phyloP scores from a whole-genome alignment of 1,140 invertebrate species.

The Hyposmocoma kahamanoa region DNA sequence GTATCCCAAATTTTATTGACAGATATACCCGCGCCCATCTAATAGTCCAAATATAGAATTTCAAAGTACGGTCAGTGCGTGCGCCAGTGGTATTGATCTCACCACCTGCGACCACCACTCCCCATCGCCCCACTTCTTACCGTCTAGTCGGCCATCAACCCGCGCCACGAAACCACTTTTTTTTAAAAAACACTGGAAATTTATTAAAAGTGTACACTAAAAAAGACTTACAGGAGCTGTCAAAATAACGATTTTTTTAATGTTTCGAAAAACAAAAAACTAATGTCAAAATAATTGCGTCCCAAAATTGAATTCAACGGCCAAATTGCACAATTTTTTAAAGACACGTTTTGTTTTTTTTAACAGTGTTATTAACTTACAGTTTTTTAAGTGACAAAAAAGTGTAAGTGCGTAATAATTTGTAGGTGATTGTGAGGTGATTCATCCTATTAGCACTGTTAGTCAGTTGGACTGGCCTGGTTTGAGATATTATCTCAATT shows the following conservation, averaged over 20 bases:
- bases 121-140: slow-evolving; percentile 37
- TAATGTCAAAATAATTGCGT: background rate
- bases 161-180: slow-evolving; percentile 45
- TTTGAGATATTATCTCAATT: slow-evolving; percentile 46
- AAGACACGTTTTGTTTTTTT: slow-evolving; percentile 18
- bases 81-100: slow-evolving; percentile 64
- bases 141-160: slow-evolving; percentile 59
- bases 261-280: too few species aligned
- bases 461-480: slow-evolving; percentile 18
- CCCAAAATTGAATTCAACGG: slow-evolving; percentile 6
- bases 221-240: slow-evolving; percentile 26
- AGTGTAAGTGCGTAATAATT: slow-evolving; percentile 17
- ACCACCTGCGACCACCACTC: slow-evolving; percentile 59
- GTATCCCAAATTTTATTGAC: slow-evolving; percentile 10
- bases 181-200: slow-evolving; percentile 24
- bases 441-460: too few species aligned
- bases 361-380: slow-evolving; percentile 10
- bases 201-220: slow-evolving; percentile 21
- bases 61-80: slow-evolving; percentile 50
- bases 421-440: slow-evolving; percentile 42
- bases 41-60: slow-evolving; percentile 43
- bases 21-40: slow-evolving; percentile 20
- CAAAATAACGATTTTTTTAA: slow-evolving; percentile 20
- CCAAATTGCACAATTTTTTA: background rate
- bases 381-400: slow-evolving; percentile 3